Base-by-base conservation (phyloP, 2,113 vertebrate species). In the Rhegmatorhina hoffmannsi region DNA sequence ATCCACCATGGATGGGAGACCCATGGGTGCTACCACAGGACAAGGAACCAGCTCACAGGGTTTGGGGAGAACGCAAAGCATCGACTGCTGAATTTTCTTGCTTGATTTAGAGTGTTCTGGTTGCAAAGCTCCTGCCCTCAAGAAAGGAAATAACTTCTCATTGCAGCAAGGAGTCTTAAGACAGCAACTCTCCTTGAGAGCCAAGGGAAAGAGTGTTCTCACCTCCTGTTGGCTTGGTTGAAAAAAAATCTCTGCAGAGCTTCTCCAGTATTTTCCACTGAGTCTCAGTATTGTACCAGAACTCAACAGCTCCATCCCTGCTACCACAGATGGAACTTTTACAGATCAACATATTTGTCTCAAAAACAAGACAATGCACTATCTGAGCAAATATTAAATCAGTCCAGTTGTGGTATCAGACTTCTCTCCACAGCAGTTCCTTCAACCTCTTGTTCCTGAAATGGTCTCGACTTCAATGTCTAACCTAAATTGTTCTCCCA, bases 161-260 rank as follows among this genome's bases (percentile, higher is more conserved):
- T 73, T 87, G 94, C 94, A 91, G 92, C 56, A 78, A 75, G 76
- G 68, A 95, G 79, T 94, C 92, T 72, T 68, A 89, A 96, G 91
- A 90, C 90, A 94, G 62, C 69, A 92, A 50, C 38, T 97, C 89
- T 95, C 87, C 92, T 78, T 82, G 66, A 76, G 55, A 75, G 80
- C 89, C 25, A 62, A 83, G 60, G 72, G 74, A 92, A 94, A 43
- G 55, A 91, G 60, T 4, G 72, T 68, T 96, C 93, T 90, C 90
- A 92, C 60, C 90, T 95, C 88, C 92, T 88, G 80, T 74, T 84
- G 88, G 88, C 52, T 95, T 85, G 59, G 75, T 90, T 29, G 1
- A 26, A 87, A 84, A 64, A 82, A 78, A 21, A 31, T 47, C 72
- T 81, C 87, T 88, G 79, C 92, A 75, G 55, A 92, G 78, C 64